phyloP scores from a whole-genome alignment of 2,888 invertebrate genomes.

The Thalpophila matura region DNA sequence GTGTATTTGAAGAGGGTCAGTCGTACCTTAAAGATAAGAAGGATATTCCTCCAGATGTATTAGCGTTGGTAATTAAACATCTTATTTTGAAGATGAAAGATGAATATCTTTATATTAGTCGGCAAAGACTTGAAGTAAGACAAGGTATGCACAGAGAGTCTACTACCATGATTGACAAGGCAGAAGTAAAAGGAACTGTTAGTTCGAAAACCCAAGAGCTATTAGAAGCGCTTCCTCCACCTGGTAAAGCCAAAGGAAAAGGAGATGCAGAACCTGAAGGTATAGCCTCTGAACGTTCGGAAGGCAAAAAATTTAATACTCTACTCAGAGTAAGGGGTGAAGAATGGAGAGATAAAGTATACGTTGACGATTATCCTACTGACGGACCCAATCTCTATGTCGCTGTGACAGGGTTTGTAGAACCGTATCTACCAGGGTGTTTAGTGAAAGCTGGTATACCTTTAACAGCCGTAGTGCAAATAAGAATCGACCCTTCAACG shows the following conservation, averaged over 20 bases:
- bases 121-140: slow-evolving; percentile 80
- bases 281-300: slow-evolving; percentile 34
- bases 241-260: slow-evolving; percentile 73
- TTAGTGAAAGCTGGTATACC: slow-evolving; percentile 83
- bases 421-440: slow-evolving; percentile 75
- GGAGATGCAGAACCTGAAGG: slow-evolving; percentile 54
- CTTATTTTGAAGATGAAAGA: slow-evolving; percentile 86
- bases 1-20: slow-evolving; percentile 86
- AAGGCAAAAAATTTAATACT: slow-evolving; percentile 86
- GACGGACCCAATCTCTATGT: slow-evolving; percentile 90
- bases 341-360: slow-evolving; percentile 89
- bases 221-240: slow-evolving; percentile 56
- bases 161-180: slow-evolving; percentile 77
- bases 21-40: slow-evolving; percentile 81
- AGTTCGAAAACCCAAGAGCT: slow-evolving; percentile 68
- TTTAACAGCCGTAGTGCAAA: slow-evolving; percentile 81
- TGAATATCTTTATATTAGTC: slow-evolving; percentile 82
- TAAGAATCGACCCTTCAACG: slow-evolving; percentile 76
- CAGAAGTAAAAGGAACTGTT: slow-evolving; percentile 80
- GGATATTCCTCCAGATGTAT: slow-evolving; percentile 82
- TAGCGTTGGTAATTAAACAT: slow-evolving; percentile 84
- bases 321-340: slow-evolving; percentile 87
- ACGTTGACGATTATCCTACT: slow-evolving; percentile 88
- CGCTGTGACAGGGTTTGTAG: slow-evolving; percentile 88
- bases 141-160: slow-evolving; percentile 83